A percentile compares a stretch with the other conserved stretches of the same genome.
These are phyloP conservation scores for Crotophaga sulcirostris DNA, from an alignment of 2,113 vertebrate species.

Conservation along the genomic window DNA sequence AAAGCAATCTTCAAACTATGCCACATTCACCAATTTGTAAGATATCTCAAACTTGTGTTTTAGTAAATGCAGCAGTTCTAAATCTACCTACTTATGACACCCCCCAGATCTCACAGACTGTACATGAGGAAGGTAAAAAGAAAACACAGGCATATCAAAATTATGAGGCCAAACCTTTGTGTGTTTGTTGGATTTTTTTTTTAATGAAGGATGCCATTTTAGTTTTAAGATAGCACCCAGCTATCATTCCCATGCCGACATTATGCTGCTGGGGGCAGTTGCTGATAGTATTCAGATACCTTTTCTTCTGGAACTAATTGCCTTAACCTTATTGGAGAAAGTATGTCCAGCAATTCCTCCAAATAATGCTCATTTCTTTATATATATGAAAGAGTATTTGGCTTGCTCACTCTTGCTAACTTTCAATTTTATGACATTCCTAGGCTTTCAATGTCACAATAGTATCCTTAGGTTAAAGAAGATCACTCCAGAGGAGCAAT, in stretches of 20 bases:
- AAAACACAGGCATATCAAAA: not conserved
- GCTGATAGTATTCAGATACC: not conserved
- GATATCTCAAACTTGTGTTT: slow-evolving; percentile 47
- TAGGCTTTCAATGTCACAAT: not conserved
- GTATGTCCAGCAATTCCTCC: not conserved
- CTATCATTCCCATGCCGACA: not conserved
- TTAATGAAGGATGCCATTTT: not conserved
- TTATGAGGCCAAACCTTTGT: not conserved
- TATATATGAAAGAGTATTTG: not conserved
- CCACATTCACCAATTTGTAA: slow-evolving; percentile 49
- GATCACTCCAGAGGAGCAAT: not conserved
- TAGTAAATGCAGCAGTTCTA: slow-evolving; percentile 52
- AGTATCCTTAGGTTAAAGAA: not conserved
- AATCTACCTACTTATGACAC: slow-evolving; percentile 19
- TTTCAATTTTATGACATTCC: not conserved
- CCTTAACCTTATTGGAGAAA: not conserved
- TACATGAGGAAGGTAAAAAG: not conserved
- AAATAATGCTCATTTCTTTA: not conserved
- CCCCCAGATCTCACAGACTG: not conserved
- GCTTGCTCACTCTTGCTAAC: not conserved
- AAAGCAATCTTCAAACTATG: slow-evolving; percentile 69
- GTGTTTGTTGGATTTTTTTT: not conserved
- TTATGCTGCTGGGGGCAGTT: not conserved
- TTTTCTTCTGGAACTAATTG: not conserved
- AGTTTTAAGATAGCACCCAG: not conserved